Conservation (phyloP, 2,113 vertebrate genomes). For the Serinus canaria region DNA sequence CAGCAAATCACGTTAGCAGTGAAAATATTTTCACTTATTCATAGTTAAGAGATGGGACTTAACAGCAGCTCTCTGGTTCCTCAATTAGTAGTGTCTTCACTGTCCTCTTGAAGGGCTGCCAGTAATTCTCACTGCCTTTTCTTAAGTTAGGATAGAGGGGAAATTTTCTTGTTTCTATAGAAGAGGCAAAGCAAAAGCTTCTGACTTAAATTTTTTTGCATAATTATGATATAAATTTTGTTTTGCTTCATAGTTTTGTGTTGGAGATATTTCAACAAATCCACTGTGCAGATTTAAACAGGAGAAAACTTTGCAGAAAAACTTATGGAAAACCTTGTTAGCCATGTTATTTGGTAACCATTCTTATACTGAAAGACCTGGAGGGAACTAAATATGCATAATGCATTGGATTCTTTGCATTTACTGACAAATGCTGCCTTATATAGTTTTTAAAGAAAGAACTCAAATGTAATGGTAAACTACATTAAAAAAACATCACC, state of each 20-base stretch:
- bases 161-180: constrained; percentile 43
- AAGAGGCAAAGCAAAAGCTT: constrained; percentile 2
- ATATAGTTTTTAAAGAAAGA: not conserved
- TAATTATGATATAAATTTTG: constrained; percentile 47
- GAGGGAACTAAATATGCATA: not conserved
- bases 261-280: not conserved
- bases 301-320: not conserved
- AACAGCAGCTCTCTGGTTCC: not conserved
- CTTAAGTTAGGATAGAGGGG: constrained; percentile 50
- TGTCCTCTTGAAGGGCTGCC: constrained; percentile 56
- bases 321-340: not conserved
- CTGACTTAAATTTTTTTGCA: constrained; percentile 8
- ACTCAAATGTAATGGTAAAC: not conserved
- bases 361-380: not conserved
- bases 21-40: not conserved
- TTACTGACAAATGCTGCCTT: constrained; percentile 6
- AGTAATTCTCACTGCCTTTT: constrained; percentile 35
- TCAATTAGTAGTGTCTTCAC: not conserved
- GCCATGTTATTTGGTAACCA: constrained; percentile 10
- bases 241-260: constrained; percentile 23
- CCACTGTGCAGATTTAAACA: not conserved
- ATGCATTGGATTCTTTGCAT: not conserved
- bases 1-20: not conserved
- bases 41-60: not conserved
- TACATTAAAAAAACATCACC: constrained; percentile 6